Conservation (phyloP, 2,797 vertebrate species). For the Phalloptychus januarius region DNA sequence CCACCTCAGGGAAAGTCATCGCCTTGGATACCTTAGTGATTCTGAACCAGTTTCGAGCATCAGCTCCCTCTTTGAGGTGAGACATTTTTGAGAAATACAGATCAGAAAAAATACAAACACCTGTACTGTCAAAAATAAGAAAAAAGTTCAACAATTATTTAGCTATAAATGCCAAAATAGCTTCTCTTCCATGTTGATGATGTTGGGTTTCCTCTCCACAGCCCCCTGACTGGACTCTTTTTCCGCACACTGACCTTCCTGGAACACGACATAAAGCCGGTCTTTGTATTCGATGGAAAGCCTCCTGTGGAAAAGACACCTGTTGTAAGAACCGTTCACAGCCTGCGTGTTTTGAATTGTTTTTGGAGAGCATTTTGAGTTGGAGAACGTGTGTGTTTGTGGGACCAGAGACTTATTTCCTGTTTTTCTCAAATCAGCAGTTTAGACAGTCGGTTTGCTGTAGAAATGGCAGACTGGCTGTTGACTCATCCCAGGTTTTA, state of each 20-base stretch:
- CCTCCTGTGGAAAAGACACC: constrained; percentile 81
- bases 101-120: neutral
- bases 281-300: constrained; percentile 85
- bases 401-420: neutral
- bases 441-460: neutral
- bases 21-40: constrained; percentile 83
- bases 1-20: constrained; percentile 75
- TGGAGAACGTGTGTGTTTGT: neutral
- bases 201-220: constrained; percentile 44
- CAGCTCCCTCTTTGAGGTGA: constrained; percentile 72
- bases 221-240: constrained; percentile 82
- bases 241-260: constrained; percentile 84
- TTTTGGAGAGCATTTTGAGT: neutral
- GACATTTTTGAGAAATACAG: constrained; percentile 1
- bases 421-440: neutral
- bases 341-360: neutral
- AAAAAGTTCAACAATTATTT: neutral
- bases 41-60: constrained; percentile 82
- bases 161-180: neutral
- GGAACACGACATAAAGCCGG: constrained; percentile 85
- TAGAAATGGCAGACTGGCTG: neutral
- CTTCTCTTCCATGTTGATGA: neutral
- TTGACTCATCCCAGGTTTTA: neutral
- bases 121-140: neutral
- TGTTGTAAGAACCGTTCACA: constrained; percentile 73